Conservation (phyloP, 2,113 vertebrate species). For the Cnemophilus loriae region DNA sequence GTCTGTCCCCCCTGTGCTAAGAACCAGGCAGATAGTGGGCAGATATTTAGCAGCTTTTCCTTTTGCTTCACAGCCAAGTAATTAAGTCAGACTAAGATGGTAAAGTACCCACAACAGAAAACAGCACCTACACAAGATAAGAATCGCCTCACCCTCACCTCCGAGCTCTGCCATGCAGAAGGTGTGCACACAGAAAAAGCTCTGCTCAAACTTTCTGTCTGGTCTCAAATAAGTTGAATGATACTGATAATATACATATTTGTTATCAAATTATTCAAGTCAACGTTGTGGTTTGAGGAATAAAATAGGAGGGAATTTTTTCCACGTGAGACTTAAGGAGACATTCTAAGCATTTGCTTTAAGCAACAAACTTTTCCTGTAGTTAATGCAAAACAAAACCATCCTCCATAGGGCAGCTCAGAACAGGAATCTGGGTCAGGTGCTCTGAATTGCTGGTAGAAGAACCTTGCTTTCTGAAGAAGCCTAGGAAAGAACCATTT, state of each 20-base stretch:
- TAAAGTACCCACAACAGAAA: neutral
- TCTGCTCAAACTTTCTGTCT: neutral
- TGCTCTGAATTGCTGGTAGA: neutral
- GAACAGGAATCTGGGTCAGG: neutral
- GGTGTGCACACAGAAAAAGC: neutral
- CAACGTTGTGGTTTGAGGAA: neutral
- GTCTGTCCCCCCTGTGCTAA: neutral
- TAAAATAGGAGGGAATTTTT: neutral
- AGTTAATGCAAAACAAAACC: neutral
- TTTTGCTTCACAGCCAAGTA: neutral
- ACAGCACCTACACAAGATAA: neutral
- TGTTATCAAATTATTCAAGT: neutral
- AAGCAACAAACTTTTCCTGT: neutral
- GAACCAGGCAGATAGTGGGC: neutral
- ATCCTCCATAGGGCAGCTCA: neutral
- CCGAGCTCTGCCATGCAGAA: fast-evolving
- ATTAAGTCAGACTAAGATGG: neutral
- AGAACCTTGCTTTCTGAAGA: neutral
- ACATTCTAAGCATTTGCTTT: neutral
- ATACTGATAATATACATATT: neutral
- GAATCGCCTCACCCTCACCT: neutral
- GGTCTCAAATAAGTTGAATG: neutral
- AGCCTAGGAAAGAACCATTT: neutral
- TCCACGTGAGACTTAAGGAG: neutral
- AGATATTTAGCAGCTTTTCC: neutral